These are phyloP conservation scores for Mesocentrotus franciscanus DNA, from an alignment of 53 echinoderm and acorn worm genomes.

Conservation along the genomic window DNA sequence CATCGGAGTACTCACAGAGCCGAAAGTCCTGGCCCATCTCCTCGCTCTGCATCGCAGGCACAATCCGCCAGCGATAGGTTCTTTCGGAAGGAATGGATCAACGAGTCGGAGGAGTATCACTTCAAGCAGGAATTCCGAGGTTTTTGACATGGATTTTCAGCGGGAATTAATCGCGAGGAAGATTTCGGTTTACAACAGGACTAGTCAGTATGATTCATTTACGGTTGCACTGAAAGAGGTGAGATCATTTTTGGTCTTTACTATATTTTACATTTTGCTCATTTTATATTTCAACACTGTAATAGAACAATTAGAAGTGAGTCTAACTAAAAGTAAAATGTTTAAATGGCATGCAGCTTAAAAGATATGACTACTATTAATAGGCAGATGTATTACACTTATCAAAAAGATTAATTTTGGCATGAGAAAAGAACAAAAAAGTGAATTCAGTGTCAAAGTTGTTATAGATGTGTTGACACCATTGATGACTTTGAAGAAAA, in stretches of 20 bases:
- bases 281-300: not conserved
- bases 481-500: too few relatives aligned
- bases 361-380: too few relatives aligned
- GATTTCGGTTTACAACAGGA: conserved; percentile 53
- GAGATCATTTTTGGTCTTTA: not conserved
- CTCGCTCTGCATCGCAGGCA: conserved; percentile 50
- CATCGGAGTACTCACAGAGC: conserved; percentile 50
- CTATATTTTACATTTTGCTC: not conserved
- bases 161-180: conserved; percentile 55
- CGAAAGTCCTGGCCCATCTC: conserved; percentile 59
- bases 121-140: conserved; percentile 50
- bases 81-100: not conserved
- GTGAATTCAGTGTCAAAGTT: too few relatives aligned
- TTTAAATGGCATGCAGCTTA: too few relatives aligned
- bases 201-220: conserved; percentile 39
- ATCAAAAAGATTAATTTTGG: too few relatives aligned
- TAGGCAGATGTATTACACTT: too few relatives aligned
- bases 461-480: not conserved
- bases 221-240: conserved; percentile 61
- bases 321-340: too few relatives aligned
- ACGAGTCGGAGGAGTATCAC: not conserved
- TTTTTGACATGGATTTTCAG: conserved; percentile 57
- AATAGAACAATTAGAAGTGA: too few relatives aligned
- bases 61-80: not conserved
- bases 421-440: too few relatives aligned